Percentiles rank a stretch among this genome's conserved stretches.
phyloP scores from a whole-genome alignment of 37 sponge, comb jelly and placozoan species.

The Bolinopsis microptera region DNA sequence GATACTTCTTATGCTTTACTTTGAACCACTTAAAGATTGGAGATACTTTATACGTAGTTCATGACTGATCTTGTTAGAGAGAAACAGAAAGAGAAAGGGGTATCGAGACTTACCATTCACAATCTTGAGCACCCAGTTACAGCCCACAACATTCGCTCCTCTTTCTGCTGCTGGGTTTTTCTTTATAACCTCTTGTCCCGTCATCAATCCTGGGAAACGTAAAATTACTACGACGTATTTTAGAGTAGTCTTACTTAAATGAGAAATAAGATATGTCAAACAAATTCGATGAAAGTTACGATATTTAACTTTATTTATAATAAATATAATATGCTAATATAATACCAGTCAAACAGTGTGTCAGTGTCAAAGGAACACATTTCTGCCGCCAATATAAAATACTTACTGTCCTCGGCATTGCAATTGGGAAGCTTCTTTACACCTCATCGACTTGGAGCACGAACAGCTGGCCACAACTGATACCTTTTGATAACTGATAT shows the following conservation, averaged over 20 bases:
- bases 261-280: too few species aligned
- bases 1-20: background rate
- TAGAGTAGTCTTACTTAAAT: too few species aligned
- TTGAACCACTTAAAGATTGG: background rate
- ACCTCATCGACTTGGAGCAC: background rate
- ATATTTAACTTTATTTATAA: too few species aligned
- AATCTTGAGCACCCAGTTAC: constrained; percentile 58
- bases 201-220: constrained; percentile 2
- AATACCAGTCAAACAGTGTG: too few species aligned
- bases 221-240: too few species aligned
- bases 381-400: background rate
- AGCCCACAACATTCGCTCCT: constrained; percentile 1
- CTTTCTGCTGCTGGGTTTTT: constrained; percentile 43
- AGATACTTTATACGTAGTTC: too few species aligned
- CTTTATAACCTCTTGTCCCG: constrained; percentile 1
- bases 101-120: constrained; percentile 40
- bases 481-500: constrained; percentile 8
- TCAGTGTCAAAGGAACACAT: too few species aligned
- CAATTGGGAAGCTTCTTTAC: background rate
- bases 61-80: too few species aligned
- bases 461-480: constrained; percentile 36
- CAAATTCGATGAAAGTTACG: too few species aligned
- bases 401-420: background rate
- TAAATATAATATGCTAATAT: too few species aligned
- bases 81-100: too few species aligned